Evolutionary conservation across 1,140 invertebrate species (phyloP).

Genomic region (Prorops nasuta): DNA sequence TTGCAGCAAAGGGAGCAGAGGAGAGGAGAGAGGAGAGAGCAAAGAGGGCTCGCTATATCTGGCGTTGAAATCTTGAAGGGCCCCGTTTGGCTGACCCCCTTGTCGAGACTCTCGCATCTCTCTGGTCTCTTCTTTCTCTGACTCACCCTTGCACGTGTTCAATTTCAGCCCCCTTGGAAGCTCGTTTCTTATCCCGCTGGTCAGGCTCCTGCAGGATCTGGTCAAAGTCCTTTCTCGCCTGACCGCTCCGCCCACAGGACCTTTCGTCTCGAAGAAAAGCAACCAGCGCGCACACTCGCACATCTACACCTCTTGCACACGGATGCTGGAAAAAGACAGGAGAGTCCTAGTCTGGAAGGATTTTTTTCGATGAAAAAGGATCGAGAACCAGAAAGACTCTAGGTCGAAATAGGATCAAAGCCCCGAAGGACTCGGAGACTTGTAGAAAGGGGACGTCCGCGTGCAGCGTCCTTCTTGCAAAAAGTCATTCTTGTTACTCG

Average conservation of each 20-base stretch:
- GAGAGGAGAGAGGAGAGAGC: constrained; percentile 22
- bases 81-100: constrained; percentile 16
- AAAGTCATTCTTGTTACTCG: constrained; percentile 30
- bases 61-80: constrained; percentile 29
- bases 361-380: constrained; percentile 10
- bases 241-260: constrained; percentile 44
- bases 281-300: constrained; percentile 13
- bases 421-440: constrained; percentile 9
- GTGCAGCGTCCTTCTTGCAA: constrained; percentile 14
- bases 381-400: constrained; percentile 1
- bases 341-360: too few species aligned
- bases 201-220: constrained; percentile 18
- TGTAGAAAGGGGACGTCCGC: too few species aligned
- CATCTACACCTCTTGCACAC: too few species aligned
- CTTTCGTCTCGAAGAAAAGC: constrained; percentile 22
- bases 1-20: too few species aligned
- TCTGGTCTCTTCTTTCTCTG: constrained; percentile 14
- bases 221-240: constrained; percentile 31
- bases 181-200: constrained; percentile 31
- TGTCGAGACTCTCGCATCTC: neutral
- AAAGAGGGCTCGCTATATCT: constrained; percentile 32
- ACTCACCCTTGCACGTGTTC: constrained; percentile 48
- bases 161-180: constrained; percentile 36
- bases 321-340: too few species aligned
- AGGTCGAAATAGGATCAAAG: neutral